Evolutionary conservation across 2,113 vertebrate species (phyloP).

Genomic region (Carassius auratus): DNA sequence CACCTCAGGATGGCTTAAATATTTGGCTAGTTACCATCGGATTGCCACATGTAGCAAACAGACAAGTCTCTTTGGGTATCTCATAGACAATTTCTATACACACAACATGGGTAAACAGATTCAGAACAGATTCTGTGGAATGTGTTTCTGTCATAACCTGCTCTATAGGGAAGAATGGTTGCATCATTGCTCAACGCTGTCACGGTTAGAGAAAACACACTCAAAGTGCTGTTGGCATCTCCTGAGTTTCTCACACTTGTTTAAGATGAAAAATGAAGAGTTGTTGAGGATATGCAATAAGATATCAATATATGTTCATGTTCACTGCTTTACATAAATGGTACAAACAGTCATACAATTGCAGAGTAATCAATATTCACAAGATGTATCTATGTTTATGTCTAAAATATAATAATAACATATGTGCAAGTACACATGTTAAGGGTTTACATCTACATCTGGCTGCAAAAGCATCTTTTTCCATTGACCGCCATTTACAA

Average conservation of each 20-base stretch:
- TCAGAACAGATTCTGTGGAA: not conserved
- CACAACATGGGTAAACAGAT: not conserved
- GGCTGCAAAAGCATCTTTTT: not conserved
- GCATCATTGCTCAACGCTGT: not conserved
- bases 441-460: not conserved
- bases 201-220: not conserved
- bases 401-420: not conserved
- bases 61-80: not conserved
- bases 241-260: slow-evolving; percentile 16
- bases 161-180: not conserved
- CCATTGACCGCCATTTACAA: not conserved
- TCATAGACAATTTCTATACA: not conserved
- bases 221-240: not conserved
- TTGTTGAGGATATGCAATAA: not conserved
- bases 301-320: not conserved
- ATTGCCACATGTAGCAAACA: not conserved
- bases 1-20: not conserved
- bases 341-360: not conserved
- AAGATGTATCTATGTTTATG: not conserved
- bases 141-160: slow-evolving; percentile 32
- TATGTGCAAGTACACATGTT: not conserved
- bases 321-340: not conserved
- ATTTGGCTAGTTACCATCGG: not conserved
- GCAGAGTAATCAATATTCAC: not conserved
- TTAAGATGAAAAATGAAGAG: not conserved